A percentile compares a stretch with the other conserved stretches of the same genome.
Conservation (phyloP, 1,140 invertebrate genomes). For the Meteorus sp. region DNA sequence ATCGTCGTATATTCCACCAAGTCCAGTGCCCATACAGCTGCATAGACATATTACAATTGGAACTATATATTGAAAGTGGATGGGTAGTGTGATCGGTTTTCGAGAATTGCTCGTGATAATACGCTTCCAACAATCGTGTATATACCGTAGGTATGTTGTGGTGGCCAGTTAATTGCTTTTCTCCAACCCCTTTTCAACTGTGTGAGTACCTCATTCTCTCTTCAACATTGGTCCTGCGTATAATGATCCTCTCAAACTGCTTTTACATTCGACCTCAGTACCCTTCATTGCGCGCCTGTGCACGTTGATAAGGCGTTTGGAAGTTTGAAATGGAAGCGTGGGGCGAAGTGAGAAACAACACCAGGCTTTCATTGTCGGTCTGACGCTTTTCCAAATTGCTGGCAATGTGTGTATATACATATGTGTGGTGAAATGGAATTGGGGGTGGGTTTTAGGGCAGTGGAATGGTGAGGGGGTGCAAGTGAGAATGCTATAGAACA, state of each 20-base stretch:
- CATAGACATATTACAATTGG: no score
- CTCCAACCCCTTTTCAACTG: not conserved
- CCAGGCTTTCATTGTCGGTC: not conserved
- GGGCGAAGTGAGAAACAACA: conserved; percentile 2
- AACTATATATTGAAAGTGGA: not conserved
- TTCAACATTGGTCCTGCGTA: not conserved
- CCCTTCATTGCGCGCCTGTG: not conserved
- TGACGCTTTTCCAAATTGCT: conserved; percentile 11
- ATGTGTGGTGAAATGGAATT: not conserved
- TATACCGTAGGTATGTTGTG: not conserved
- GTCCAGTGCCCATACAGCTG: no score
- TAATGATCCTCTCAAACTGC: conserved; percentile 13
- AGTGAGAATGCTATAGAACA: no score
- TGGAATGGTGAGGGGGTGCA: no score
- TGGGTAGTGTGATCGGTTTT: conserved; percentile 9
- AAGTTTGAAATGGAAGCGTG: not conserved
- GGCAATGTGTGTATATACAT: no score
- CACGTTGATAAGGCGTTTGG: not conserved
- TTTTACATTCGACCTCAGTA: conserved; percentile 1
- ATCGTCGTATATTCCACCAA: no score
- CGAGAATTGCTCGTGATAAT: conserved; percentile 12
- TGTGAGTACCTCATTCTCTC: not conserved
- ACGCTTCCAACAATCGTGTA: not conserved
- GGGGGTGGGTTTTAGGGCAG: no score
- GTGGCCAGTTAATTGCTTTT: conserved; percentile 19